Percentiles rank a stretch among this genome's conserved stretches.
Evolutionary conservation across 2,113 vertebrate genomes (phyloP).

Genomic region (Neoarius graeffei): DNA sequence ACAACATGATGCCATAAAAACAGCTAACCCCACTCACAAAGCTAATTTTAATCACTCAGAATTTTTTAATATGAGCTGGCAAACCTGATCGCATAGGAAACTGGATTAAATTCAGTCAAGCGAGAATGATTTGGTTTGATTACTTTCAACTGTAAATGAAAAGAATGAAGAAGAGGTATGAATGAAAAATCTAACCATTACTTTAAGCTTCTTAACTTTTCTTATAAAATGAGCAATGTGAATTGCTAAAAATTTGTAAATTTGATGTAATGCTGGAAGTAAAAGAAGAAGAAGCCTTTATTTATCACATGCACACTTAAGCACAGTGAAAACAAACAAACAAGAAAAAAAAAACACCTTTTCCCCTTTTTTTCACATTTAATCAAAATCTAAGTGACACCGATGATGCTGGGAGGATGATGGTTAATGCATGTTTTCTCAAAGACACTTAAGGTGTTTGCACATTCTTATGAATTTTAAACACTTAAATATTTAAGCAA

Average conservation of each 20-base stretch:
- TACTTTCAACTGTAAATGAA: neutral
- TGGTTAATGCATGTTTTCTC: neutral
- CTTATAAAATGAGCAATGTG: neutral
- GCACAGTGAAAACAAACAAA: neutral
- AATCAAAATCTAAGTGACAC: neutral
- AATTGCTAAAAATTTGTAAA: neutral
- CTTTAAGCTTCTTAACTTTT: neutral
- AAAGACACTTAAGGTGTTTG: neutral
- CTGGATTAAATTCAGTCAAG: neutral
- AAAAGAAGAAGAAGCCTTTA: no score
- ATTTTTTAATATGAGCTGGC: neutral
- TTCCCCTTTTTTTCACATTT: neutral
- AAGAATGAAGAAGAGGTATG: neutral
- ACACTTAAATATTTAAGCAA: neutral
- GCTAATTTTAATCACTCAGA: neutral
- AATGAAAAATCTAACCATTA: neutral
- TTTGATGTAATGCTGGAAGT: neutral
- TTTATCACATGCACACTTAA: no score
- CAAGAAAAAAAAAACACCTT: neutral
- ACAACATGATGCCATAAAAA: neutral
- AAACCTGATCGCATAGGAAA: neutral
- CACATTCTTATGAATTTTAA: neutral
- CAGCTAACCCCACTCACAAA: neutral
- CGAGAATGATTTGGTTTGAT: neutral
- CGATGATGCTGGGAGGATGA: neutral